Conservation (phyloP, 1,140 invertebrate species). For the Sitodiplosis mosellana region DNA sequence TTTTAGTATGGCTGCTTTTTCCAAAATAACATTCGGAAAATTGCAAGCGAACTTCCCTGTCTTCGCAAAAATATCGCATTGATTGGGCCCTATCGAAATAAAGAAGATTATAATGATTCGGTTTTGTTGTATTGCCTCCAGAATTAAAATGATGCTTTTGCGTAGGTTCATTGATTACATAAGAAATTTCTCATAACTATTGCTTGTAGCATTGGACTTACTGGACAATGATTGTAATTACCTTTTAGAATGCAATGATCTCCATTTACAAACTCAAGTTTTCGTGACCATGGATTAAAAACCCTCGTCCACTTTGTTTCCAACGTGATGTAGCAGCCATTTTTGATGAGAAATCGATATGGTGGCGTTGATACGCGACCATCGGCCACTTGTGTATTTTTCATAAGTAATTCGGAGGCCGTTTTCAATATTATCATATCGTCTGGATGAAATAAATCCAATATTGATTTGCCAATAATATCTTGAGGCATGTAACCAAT, state of each 20-base stretch:
- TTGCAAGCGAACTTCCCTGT: slow-evolving; percentile 14
- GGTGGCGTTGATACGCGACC: slow-evolving; percentile 56
- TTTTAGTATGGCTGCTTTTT: slow-evolving; percentile 39
- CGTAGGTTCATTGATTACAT: too few relatives aligned
- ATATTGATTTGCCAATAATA: slow-evolving; percentile 57
- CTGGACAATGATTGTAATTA: slow-evolving; percentile 14
- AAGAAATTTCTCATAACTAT: too few relatives aligned
- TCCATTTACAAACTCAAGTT: slow-evolving; percentile 79
- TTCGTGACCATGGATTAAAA: slow-evolving; percentile 81
- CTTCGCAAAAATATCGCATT: slow-evolving; percentile 51
- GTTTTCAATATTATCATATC: slow-evolving; percentile 62
- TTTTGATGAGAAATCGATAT: slow-evolving; percentile 55
- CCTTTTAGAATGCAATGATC: slow-evolving; percentile 67
- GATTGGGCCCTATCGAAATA: slow-evolving; percentile 45
- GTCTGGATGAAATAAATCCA: slow-evolving; percentile 76
- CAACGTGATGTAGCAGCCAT: slow-evolving; percentile 61
- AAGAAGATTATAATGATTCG: too few relatives aligned
- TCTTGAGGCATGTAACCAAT: slow-evolving; percentile 81
- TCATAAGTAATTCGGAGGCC: slow-evolving; percentile 62
- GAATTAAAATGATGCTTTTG: too few relatives aligned
- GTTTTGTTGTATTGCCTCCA: too few relatives aligned
- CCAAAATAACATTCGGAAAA: slow-evolving; percentile 34
- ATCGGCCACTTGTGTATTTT: slow-evolving; percentile 32
- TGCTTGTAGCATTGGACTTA: too few relatives aligned
- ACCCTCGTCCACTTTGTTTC: slow-evolving; percentile 90